These are phyloP conservation scores for Arion vulgaris DNA, from an alignment of 1,140 invertebrate species.

Conservation along the genomic window DNA sequence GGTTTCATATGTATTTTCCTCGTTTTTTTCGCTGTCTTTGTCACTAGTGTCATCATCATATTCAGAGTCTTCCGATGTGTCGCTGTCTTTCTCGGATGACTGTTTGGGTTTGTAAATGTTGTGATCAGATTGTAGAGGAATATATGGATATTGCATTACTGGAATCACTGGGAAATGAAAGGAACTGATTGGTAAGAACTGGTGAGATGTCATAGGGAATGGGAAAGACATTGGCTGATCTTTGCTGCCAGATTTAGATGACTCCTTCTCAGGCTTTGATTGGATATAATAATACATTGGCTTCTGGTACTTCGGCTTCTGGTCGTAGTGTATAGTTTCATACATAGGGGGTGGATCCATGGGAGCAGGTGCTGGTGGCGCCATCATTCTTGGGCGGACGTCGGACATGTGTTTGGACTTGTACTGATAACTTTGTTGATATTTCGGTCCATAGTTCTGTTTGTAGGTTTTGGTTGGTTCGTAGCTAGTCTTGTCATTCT, in stretches of 20 bases:
- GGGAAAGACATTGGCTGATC: not conserved
- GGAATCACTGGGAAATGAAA: conserved; percentile 20
- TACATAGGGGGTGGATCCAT: not conserved
- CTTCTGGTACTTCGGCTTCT: not conserved
- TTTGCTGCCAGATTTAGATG: not conserved
- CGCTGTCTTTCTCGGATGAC: not conserved
- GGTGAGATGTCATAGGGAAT: not conserved
- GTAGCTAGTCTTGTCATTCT: not conserved
- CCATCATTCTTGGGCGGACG: not conserved
- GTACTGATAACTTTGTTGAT: not conserved
- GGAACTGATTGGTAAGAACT: conserved; percentile 3
- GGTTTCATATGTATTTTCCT: not conserved
- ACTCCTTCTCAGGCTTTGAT: not conserved
- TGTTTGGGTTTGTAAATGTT: not conserved
- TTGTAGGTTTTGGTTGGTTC: not conserved
- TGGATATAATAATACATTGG: no score
- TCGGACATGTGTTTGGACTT: not conserved
- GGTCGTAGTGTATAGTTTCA: not conserved
- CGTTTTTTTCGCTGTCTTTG: not conserved
- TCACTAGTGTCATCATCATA: not conserved
- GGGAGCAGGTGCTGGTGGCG: not conserved
- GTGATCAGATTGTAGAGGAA: not conserved
- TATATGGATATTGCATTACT: conserved; percentile 5
- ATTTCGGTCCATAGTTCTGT: not conserved
- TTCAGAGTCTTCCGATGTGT: not conserved